A percentile compares a stretch with the other conserved stretches of the same genome.
phyloP scores from a whole-genome alignment of 2,797 vertebrate genomes.

The Coilia nasus region DNA sequence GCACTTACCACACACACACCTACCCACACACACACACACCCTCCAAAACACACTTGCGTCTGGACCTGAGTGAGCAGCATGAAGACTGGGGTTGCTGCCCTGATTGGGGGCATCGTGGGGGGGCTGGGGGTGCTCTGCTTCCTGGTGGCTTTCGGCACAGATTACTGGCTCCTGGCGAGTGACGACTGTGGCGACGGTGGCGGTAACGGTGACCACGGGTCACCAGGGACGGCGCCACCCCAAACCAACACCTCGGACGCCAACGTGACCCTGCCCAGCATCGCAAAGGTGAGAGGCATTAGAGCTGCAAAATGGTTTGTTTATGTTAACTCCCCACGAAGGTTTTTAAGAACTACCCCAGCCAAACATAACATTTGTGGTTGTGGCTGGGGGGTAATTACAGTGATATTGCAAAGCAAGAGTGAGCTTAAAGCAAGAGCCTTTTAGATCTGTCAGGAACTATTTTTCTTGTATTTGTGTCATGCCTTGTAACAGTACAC shows the following conservation, averaged over 20 bases:
- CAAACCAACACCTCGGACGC: background rate
- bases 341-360: background rate
- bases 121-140: constrained; percentile 78
- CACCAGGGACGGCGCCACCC: background rate
- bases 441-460: background rate
- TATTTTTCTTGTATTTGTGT: constrained; percentile 12
- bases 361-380: background rate
- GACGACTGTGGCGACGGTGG: constrained; percentile 73
- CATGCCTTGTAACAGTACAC: constrained; percentile 16
- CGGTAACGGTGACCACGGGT: constrained; percentile 12
- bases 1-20: constrained; percentile 14
- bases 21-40: background rate
- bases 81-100: constrained; percentile 78
- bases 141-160: constrained; percentile 81
- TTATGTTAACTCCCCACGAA: background rate
- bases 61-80: constrained; percentile 64
- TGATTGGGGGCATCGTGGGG: constrained; percentile 79
- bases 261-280: background rate
- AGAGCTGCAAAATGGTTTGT: background rate
- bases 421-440: background rate
- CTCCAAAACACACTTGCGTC: background rate
- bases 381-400: background rate
- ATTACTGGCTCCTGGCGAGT: constrained; percentile 87
- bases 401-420: background rate
- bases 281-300: background rate